A percentile compares a stretch with the other conserved stretches of the same genome.
phyloP scores from a whole-genome alignment of 2,888 invertebrate species.

The Nysson spinosus region DNA sequence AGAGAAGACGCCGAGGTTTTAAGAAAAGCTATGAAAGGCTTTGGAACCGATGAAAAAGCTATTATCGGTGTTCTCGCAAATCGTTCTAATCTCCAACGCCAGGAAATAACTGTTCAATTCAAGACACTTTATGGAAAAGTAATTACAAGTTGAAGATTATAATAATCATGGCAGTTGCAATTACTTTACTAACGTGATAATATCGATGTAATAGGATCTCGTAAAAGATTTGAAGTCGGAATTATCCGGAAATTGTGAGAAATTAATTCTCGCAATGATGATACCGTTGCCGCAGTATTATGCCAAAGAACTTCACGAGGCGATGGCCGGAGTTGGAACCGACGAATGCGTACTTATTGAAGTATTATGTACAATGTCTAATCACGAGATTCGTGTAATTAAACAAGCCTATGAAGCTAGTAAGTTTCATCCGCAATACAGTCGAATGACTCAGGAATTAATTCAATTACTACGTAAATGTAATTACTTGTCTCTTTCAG shows the following conservation, averaged over 20 bases:
- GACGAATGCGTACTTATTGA: slow-evolving; percentile 80
- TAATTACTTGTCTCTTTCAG: slow-evolving; percentile 77
- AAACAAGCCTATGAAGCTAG: slow-evolving; percentile 77
- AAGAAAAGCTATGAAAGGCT: slow-evolving; percentile 81
- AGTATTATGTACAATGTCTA: slow-evolving; percentile 80
- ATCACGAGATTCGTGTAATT: slow-evolving; percentile 79
- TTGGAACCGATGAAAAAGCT: slow-evolving; percentile 82
- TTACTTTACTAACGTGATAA: too few relatives aligned
- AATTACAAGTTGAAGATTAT: slow-evolving; percentile 12
- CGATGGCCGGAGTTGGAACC: slow-evolving; percentile 81
- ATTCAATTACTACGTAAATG: too few relatives aligned
- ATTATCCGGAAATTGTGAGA: slow-evolving; percentile 80
- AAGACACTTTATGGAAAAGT: slow-evolving; percentile 84
- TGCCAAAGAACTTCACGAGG: slow-evolving; percentile 80
- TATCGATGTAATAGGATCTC: slow-evolving; percentile 71
- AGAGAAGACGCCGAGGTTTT: slow-evolving; percentile 79
- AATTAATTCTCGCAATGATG: slow-evolving; percentile 80
- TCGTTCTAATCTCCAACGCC: slow-evolving; percentile 81
- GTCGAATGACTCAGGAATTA: too few relatives aligned
- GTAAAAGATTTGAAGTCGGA: slow-evolving; percentile 80
- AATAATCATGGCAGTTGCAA: too few relatives aligned
- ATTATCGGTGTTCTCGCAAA: slow-evolving; percentile 81
- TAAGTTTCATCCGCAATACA: slow-evolving; percentile 64
- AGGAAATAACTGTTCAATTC: slow-evolving; percentile 80
- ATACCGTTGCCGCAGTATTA: slow-evolving; percentile 80